Evolutionary conservation across 2,797 vertebrate species (phyloP), one percentile per base, ranked within the genome.

Genomic region (Pampus argenteus): DNA sequence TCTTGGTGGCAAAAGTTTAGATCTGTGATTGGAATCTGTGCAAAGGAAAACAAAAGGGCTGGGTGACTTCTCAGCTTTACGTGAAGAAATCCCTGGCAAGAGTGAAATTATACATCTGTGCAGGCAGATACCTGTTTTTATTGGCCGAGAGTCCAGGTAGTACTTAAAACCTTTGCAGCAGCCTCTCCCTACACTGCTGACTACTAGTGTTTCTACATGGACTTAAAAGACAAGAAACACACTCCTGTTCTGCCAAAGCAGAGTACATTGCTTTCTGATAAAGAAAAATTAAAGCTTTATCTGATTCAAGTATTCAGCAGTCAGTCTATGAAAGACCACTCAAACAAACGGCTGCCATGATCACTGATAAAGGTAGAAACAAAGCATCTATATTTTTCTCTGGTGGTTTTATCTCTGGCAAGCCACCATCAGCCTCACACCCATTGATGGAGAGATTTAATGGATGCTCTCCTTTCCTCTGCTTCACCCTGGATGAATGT

Each of bases 381-480:
- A 74, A 81, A 76, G 52, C 42, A 59, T 63, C 44, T 66, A 11
- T 57, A n/a, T 70, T 73, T 71, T 65, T 55, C 62, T 77, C 40
- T 9, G 14, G 71, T 66, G 81, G 60, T 74, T 83, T 88, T 83
- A 78, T 86, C 83, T 86, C 66, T 61, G 28, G 66, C 58, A 72
- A 71, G 72, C 65, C 66, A 74, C 75, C 67, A 42, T 55, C 70
- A 69, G 76, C 70, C 59, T 73, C 73, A 55, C 65, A 69, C 52
- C 80, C 42, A 13, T 83, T 90, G 89, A 91, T 90, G 79, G 83
- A 90, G 83, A 91, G 89, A 88, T 92, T 90, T 91, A 92, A 84
- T 83, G 76, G 73, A 77, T 73, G 74, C 80, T 76, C 79, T 81
- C 76, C 67, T 78, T 62, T 74, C 64, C 36, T 77, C 80, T 60